A percentile compares a stretch with the other conserved stretches of the same genome.
Evolutionary conservation across 2,797 vertebrate species (phyloP).

Genomic region (Sebastes iracundus): DNA sequence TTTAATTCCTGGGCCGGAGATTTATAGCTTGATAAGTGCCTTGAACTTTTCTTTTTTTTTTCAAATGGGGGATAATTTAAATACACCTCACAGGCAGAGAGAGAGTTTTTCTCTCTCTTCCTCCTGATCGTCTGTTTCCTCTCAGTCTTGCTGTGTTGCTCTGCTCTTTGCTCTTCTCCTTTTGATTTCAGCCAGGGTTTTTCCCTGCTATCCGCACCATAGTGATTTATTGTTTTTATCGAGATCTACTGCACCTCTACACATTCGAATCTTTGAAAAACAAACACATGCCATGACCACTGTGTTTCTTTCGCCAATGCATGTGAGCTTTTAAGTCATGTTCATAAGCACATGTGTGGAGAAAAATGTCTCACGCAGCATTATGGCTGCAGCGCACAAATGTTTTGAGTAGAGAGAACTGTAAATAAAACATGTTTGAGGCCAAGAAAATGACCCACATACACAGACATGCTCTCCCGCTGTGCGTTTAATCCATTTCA

Average conservation of each 20-base stretch:
- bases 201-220: slow-evolving; percentile 13
- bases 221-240: slow-evolving; percentile 34
- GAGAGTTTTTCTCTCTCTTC: slow-evolving; percentile 14
- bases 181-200: slow-evolving; percentile 29
- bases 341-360: slow-evolving; percentile 1
- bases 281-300: neutral
- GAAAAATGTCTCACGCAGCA: neutral
- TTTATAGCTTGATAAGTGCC: slow-evolving; percentile 81
- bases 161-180: slow-evolving; percentile 3
- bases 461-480: slow-evolving; percentile 2
- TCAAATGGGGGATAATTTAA: slow-evolving; percentile 70
- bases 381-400: neutral
- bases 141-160: slow-evolving; percentile 19
- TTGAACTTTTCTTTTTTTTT: slow-evolving; percentile 63
- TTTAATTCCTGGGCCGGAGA: slow-evolving; percentile 80
- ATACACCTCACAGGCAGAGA: slow-evolving; percentile 65
- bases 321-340: slow-evolving; percentile 16
- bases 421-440: slow-evolving; percentile 47
- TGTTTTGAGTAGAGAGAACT: slow-evolving; percentile 9
- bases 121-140: slow-evolving; percentile 17
- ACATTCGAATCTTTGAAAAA: slow-evolving; percentile 31
- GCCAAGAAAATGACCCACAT: slow-evolving; percentile 34
- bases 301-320: neutral
- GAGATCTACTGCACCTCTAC: slow-evolving; percentile 19
- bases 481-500: slow-evolving; percentile 28